A percentile compares a stretch with the other conserved stretches of the same genome.
Evolutionary conservation across 2,888 invertebrate genomes (phyloP).

Genomic region (Cantharis rustica): DNA sequence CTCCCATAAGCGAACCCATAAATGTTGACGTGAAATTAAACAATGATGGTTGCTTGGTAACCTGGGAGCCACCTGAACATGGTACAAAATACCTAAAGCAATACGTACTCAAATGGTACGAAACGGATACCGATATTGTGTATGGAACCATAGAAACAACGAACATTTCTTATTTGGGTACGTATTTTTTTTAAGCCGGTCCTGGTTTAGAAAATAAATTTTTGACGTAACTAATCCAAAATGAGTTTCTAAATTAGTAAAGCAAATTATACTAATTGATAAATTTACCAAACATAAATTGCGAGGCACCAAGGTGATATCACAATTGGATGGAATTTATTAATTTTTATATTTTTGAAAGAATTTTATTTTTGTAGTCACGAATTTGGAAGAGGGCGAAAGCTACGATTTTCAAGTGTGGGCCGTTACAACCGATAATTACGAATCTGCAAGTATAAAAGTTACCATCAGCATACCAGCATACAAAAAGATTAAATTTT

Average conservation of each 20-base stretch:
- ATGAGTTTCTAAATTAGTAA: not conserved
- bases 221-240: not conserved
- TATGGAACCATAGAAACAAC: conserved; percentile 70
- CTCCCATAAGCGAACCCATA: conserved; percentile 63
- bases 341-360: not conserved
- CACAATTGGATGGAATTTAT: not conserved
- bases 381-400: conserved; percentile 72
- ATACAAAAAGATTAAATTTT: conserved; percentile 71
- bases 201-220: not conserved
- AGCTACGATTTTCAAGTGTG: conserved; percentile 76
- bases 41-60: conserved; percentile 76
- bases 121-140: conserved; percentile 66
- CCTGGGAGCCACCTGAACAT: conserved; percentile 71
- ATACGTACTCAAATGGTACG: conserved; percentile 72
- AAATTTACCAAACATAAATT: not conserved
- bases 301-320: not conserved
- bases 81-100: conserved; percentile 62
- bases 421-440: conserved; percentile 66
- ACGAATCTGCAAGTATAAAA: conserved; percentile 66
- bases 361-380: conserved; percentile 59
- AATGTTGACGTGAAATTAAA: conserved; percentile 74
- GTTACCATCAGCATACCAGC: conserved; percentile 70
- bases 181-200: not conserved
- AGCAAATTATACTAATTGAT: not conserved
- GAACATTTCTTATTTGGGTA: conserved; percentile 61